These are phyloP conservation scores for Lonchura striata DNA, from an alignment of 2,113 vertebrate genomes.

Conservation along the genomic window DNA sequence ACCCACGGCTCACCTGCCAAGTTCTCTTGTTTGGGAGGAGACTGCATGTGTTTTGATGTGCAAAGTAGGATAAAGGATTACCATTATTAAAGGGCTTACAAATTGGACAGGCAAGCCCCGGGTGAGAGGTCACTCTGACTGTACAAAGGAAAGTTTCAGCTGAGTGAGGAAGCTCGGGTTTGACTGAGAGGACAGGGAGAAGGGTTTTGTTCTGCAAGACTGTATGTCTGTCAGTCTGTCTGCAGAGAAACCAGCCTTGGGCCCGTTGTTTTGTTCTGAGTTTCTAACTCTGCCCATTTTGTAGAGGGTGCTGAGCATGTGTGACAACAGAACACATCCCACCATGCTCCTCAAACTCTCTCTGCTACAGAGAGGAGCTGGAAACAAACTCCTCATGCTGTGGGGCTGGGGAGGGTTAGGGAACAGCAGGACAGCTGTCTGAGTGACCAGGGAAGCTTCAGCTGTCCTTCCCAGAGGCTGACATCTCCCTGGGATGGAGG, in stretches of 20 bases:
- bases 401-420: not conserved
- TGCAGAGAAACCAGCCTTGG: not conserved
- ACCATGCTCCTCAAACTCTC: accelerated
- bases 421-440: not conserved
- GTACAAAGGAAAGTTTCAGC: not conserved
- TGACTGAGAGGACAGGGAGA: not conserved
- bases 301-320: not conserved
- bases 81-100: conserved; percentile 42
- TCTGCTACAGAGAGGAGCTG: not conserved
- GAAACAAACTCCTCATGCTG: not conserved
- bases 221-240: not conserved
- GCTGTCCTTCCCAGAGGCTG: not conserved
- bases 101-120: not conserved
- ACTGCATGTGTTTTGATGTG: conserved; percentile 30
- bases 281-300: not conserved
- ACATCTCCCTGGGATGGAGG: not conserved
- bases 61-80: conserved; percentile 7
- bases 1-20: not conserved
- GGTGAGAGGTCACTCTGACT: conserved; percentile 34
- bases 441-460: not conserved
- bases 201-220: not conserved
- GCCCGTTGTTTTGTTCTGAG: not conserved
- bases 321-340: not conserved
- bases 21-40: not conserved
- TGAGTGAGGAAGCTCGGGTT: not conserved